A percentile compares a stretch with the other conserved stretches of the same genome.
Evolutionary conservation across 2,113 vertebrate species (phyloP).

Genomic region (Columba livia): DNA sequence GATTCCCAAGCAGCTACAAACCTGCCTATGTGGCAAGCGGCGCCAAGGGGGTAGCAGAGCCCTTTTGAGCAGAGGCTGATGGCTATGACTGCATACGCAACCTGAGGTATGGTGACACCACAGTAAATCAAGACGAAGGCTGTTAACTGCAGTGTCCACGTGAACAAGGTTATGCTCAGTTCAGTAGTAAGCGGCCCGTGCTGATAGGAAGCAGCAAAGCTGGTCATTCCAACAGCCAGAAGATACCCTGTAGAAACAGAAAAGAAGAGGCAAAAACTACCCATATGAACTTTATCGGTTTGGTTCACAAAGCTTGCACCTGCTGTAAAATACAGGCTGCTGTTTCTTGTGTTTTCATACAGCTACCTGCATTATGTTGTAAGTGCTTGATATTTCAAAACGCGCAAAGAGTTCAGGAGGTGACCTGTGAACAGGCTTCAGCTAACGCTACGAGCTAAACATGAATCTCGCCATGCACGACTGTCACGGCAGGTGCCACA

Average conservation of each 20-base stretch:
- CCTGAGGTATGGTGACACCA: constrained; percentile 67
- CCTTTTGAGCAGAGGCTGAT: constrained; percentile 60
- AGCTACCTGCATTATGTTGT: background rate
- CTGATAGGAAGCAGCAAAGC: constrained; percentile 78
- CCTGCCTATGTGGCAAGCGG: constrained; percentile 61
- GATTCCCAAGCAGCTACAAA: constrained; percentile 5
- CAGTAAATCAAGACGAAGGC: constrained; percentile 74
- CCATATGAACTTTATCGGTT: background rate
- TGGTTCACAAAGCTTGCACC: background rate
- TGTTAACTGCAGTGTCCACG: constrained; percentile 61
- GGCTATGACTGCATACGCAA: constrained; percentile 58
- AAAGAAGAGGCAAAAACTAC: background rate
- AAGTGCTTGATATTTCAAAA: background rate
- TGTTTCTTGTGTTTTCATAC: background rate
- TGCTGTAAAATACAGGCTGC: background rate
- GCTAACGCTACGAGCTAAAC: background rate
- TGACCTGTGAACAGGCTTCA: background rate
- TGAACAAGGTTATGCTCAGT: constrained; percentile 64
- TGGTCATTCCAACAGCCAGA: constrained; percentile 64
- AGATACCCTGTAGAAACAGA: constrained; percentile 74
- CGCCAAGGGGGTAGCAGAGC: constrained; percentile 24
- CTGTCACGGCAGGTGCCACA: background rate
- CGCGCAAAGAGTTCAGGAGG: background rate
- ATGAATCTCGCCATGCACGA: fast-evolving
- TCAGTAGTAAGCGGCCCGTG: constrained; percentile 69